phyloP scores from a whole-genome alignment of 2,797 vertebrate genomes.

The Oreochromis mossambicus region DNA sequence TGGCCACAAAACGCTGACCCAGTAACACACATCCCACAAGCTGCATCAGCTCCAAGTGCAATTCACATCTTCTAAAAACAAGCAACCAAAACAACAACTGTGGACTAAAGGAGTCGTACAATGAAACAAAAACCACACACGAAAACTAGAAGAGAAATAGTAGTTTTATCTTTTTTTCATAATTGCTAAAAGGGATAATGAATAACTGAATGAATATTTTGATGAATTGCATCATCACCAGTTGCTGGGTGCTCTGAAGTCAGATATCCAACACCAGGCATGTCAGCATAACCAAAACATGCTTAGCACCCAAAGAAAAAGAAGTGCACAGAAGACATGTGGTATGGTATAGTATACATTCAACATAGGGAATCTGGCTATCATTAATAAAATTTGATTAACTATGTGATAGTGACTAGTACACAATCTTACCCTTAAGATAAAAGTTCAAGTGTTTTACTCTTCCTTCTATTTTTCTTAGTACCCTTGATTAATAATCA shows the following conservation, averaged over 20 bases:
- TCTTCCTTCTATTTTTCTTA: not conserved
- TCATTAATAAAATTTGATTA: not conserved
- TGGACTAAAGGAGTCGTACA: fast-evolving
- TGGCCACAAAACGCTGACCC: not conserved
- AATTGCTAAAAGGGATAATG: not conserved
- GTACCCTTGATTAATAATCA: not conserved
- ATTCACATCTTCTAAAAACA: not conserved
- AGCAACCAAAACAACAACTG: fast-evolving
- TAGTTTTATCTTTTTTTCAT: not conserved
- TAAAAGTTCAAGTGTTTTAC: not conserved
- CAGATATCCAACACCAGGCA: not conserved
- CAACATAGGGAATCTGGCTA: not conserved
- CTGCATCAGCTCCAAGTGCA: not conserved
- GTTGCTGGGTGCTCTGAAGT: not conserved
- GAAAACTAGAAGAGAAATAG: fast-evolving
- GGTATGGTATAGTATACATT: not conserved
- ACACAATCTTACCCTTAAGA: not conserved
- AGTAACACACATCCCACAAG: not conserved
- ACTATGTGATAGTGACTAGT: not conserved
- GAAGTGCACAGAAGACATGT: not conserved
- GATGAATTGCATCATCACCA: not conserved
- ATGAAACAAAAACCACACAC: not conserved
- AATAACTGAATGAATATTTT: not conserved
- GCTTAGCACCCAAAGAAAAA: not conserved
- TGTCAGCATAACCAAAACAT: not conserved